Evolutionary conservation across 2,888 invertebrate genomes (phyloP).

Genomic region (Eueremaeus valkanovi): DNA sequence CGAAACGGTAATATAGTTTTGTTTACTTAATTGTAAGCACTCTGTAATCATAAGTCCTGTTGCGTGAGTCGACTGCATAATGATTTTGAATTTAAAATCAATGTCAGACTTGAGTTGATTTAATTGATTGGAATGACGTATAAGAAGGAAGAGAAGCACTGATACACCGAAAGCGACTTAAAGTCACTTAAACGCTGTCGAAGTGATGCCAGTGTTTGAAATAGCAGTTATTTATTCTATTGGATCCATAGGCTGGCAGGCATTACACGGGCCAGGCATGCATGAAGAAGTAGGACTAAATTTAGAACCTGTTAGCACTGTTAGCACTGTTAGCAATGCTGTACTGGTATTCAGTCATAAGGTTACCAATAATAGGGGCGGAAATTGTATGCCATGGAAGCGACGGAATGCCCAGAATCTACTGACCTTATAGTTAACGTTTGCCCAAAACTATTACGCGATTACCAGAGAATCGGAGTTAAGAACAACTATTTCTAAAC

Average conservation of each 20-base stretch:
- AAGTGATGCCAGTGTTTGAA: not conserved
- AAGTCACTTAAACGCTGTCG: not conserved
- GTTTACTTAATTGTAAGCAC: too few relatives aligned
- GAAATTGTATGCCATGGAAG: not conserved
- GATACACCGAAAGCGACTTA: not conserved
- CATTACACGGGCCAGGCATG: not conserved
- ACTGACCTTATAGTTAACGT: constrained; percentile 15
- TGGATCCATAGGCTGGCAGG: not conserved
- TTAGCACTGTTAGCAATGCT: too few relatives aligned
- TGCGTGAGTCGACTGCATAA: not conserved
- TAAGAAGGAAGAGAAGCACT: not conserved
- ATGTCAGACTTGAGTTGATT: not conserved
- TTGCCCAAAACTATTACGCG: not conserved
- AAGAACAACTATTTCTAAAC: constrained; percentile 5
- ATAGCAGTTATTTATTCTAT: not conserved
- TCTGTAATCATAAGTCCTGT: too few relatives aligned
- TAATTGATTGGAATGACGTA: not conserved
- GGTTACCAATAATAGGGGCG: not conserved
- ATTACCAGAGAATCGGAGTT: not conserved
- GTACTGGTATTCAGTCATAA: not conserved
- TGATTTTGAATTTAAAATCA: not conserved
- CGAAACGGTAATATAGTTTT: too few relatives aligned
- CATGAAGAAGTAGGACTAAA: constrained; percentile 6
- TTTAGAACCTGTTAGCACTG: constrained; percentile 4
- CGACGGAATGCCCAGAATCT: not conserved